Evolutionary conservation across 1,140 invertebrate species (phyloP), one percentile per base, ranked within the genome.

Genomic region (Heterodera carotae): DNA sequence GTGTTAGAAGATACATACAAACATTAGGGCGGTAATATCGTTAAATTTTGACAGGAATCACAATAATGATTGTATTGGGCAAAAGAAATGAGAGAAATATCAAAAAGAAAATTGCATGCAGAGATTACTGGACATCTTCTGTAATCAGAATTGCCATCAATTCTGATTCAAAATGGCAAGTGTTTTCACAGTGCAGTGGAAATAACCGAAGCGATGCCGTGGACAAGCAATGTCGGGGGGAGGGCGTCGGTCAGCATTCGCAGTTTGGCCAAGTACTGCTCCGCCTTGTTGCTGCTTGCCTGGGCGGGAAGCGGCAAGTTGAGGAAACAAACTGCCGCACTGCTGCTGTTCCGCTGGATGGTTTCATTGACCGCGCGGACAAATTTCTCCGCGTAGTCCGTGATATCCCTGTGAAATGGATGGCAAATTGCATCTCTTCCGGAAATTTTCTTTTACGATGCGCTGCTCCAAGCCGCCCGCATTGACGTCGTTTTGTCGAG

Each of bases 171-270:
- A 56, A 56, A 53, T 56, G 1, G 48, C 48, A 22, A 12, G 12
- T 22, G 48, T 29, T 29, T 25, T 89, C 88, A 96, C 75, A 99
- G 90, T n/a, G 94, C 93, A 0, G 96, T 98, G 0, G 95, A 98
- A 15, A 94, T 98, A 8, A 99, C 96, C 7, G 94, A 93, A 84
- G 92, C 95, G 2, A 98, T 91, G 8, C 97, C 97, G 86, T 97
- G 93, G 0, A 98, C 95, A 56, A 97, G 90, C 76, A 98, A 91
- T 5, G 94, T 94, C 10, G 96, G 95, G 6, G 94, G 93, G 43
- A 98, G 90, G 88, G 93, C 91, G 59, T 92, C 91, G 0, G 95
- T 96, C 70, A 98, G 89, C 75, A 92, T 91, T 29, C 92, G 92
- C 66, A 98, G 90, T 67, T 92, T 90, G 82, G 93, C 89, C 27